Evolutionary conservation across 1,140 invertebrate genomes (phyloP).

Genomic region (Frieseomelitta varia): DNA sequence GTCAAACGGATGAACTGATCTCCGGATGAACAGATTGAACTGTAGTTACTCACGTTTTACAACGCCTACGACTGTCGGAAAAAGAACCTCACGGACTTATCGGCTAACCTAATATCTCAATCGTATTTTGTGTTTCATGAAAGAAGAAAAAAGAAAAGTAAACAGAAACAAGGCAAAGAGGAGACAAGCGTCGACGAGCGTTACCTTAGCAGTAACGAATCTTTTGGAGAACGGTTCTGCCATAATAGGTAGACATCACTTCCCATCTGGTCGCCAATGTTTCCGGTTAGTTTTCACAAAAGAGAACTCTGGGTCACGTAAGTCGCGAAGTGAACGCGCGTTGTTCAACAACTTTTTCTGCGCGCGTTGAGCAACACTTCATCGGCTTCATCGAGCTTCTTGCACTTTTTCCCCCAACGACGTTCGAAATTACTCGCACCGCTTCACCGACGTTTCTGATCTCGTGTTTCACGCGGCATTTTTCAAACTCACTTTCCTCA

Average conservation of each 20-base stretch:
- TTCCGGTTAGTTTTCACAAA: constrained; percentile 54
- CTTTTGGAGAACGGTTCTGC: constrained; percentile 76
- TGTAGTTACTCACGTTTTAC: no score
- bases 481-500: not conserved
- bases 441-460: not conserved
- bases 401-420: not conserved
- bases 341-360: constrained; percentile 32
- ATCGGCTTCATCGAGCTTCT: constrained; percentile 17
- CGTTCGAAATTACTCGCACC: not conserved
- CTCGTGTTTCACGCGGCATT: not conserved
- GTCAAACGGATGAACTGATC: no score
- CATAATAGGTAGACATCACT: constrained; percentile 80
- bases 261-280: constrained; percentile 64
- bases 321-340: constrained; percentile 15
- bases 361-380: constrained; percentile 33
- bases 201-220: constrained; percentile 77
- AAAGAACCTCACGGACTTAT: no score
- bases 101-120: no score
- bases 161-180: not conserved
- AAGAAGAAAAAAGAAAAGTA: not conserved
- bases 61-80: no score
- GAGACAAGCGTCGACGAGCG: not conserved
- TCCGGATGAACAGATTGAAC: no score
- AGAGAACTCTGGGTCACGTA: constrained; percentile 33
- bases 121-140: no score